Evolutionary conservation across 2,797 vertebrate genomes (phyloP).

Genomic region (Babyrousa celebensis): DNA sequence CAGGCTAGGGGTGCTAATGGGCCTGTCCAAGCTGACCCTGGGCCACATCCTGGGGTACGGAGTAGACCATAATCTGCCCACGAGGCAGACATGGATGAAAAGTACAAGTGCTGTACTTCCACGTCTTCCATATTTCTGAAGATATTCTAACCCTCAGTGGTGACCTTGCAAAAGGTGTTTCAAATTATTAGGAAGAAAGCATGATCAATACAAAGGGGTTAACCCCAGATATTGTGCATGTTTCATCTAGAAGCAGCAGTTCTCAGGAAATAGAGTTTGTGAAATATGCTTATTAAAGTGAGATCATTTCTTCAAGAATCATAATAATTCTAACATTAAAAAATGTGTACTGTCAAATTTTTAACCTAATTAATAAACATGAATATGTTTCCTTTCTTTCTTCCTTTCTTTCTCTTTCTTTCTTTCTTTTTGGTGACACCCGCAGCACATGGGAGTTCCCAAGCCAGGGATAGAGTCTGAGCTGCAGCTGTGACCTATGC

Average conservation of each 20-base stretch:
- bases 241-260: neutral
- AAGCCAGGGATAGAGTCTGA: too few relatives aligned
- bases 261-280: neutral
- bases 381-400: neutral
- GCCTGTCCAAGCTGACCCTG: neutral
- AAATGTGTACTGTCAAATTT: neutral
- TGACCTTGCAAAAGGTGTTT: neutral
- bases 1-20: accelerated
- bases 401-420: too few relatives aligned
- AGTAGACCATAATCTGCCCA: accelerated
- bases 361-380: neutral
- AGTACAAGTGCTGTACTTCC: accelerated
- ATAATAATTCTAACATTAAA: neutral
- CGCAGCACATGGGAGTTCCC: too few relatives aligned
- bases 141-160: neutral
- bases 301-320: constrained; percentile 9
- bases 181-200: neutral
- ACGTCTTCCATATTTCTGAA: neutral
- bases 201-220: neutral
- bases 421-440: too few relatives aligned
- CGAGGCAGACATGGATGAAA: accelerated
- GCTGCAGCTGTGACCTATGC: too few relatives aligned
- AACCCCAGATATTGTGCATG: neutral
- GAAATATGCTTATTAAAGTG: neutral
- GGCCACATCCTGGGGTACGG: neutral